Evolutionary conservation across 2,113 vertebrate genomes (phyloP).

Genomic region (Butorides virescens): DNA sequence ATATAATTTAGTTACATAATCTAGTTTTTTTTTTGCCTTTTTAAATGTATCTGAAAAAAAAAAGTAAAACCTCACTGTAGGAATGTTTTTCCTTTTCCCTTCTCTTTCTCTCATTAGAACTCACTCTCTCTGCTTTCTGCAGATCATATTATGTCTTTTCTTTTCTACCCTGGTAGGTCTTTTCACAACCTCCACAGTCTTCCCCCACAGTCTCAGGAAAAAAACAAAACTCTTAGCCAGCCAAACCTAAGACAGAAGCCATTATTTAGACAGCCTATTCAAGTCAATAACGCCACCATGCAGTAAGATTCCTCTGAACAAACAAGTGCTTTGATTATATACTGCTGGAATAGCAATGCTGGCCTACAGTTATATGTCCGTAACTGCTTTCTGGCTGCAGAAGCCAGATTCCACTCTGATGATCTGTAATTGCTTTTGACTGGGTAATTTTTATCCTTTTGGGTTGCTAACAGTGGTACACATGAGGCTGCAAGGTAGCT

Average conservation of each 20-base stretch:
- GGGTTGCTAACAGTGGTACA: neutral
- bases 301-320: constrained; percentile 1
- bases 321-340: constrained; percentile 38
- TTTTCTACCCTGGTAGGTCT: neutral
- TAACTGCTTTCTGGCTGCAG: constrained; percentile 3
- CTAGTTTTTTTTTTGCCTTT: neutral
- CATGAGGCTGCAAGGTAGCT: neutral
- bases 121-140: neutral
- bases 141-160: neutral
- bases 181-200: neutral
- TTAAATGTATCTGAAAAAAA: neutral
- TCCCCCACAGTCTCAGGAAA: neutral
- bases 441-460: constrained; percentile 1
- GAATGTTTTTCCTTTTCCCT: neutral
- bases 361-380: neutral
- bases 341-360: neutral
- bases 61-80: neutral
- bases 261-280: neutral
- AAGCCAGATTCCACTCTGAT: constrained; percentile 1
- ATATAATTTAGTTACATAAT: neutral
- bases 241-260: neutral
- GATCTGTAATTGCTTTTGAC: constrained; percentile 24
- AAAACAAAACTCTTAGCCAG: neutral
- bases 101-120: neutral
- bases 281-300: neutral